phyloP scores from a whole-genome alignment of 2,113 vertebrate genomes.

The Pterocles orientalis region DNA sequence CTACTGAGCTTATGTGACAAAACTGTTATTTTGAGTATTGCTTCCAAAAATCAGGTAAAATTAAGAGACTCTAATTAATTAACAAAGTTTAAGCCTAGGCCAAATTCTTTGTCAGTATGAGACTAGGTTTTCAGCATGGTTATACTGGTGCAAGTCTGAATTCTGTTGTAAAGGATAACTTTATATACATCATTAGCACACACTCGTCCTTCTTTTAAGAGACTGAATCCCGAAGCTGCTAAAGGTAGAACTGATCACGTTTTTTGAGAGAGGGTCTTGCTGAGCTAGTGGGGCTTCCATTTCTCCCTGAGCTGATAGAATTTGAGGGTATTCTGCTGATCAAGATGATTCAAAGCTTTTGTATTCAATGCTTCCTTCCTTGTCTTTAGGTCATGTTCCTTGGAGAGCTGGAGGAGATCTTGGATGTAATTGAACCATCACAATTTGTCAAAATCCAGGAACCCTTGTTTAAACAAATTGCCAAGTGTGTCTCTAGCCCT shows the following conservation, averaged over 20 bases:
- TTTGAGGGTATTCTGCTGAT: not conserved
- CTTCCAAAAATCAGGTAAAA: not conserved
- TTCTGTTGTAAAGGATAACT: not conserved
- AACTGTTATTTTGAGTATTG: not conserved
- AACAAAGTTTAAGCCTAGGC: not conserved
- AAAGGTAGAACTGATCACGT: not conserved
- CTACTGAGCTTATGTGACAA: not conserved
- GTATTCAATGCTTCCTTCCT: not conserved
- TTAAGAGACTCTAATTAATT: not conserved
- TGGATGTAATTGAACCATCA: conserved; percentile 98
- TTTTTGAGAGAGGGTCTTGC: not conserved
- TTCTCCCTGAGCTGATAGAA: not conserved
- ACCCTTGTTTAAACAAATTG: conserved; percentile 99
- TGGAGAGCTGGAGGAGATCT: conserved; percentile 97
- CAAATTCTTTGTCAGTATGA: not conserved
- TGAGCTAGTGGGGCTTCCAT: not conserved
- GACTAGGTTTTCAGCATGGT: not conserved
- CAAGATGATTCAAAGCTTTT: not conserved
- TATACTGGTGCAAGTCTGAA: not conserved
- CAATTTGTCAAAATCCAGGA: conserved; percentile 99
- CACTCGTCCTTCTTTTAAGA: not conserved
- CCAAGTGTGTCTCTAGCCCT: conserved; percentile 98
- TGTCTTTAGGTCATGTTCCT: conserved; percentile 93
- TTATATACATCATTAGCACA: not conserved
- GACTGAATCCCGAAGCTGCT: not conserved